Evolutionary conservation across 1,140 invertebrate species (phyloP).

Genomic region (Tetramorium simillimum): DNA sequence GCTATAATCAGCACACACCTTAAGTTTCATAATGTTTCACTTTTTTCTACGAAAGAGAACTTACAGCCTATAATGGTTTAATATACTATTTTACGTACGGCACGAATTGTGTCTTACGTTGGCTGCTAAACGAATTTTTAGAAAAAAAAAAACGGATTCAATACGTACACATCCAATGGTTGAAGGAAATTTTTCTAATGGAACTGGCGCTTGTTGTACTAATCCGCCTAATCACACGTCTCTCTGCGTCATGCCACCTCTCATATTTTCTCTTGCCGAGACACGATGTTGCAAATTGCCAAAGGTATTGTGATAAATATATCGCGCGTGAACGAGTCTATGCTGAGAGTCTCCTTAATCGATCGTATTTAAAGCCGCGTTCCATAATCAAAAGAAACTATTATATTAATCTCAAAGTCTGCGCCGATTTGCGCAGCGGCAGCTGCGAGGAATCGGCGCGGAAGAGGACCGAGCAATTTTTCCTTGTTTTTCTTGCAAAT

Average conservation of each 20-base stretch:
- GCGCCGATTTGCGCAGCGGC: neutral
- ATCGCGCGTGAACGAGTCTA: neutral
- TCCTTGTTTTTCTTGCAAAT: neutral
- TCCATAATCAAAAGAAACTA: neutral
- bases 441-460: neutral
- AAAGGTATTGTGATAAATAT: conserved; percentile 56
- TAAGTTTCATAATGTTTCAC: conserved; percentile 81
- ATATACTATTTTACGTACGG: conserved; percentile 77
- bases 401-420: neutral
- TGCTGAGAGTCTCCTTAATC: neutral
- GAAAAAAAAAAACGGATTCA: conserved; percentile 78
- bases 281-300: conserved; percentile 77
- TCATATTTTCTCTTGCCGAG: conserved; percentile 69
- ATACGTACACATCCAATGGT: conserved; percentile 82
- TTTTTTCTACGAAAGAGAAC: conserved; percentile 79
- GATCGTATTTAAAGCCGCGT: neutral
- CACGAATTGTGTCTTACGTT: conserved; percentile 68
- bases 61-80: conserved; percentile 80
- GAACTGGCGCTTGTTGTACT: conserved; percentile 77
- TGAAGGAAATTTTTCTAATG: conserved; percentile 78
- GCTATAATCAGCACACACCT: conserved; percentile 85
- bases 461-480: neutral
- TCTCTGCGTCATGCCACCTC: conserved; percentile 75
- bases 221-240: conserved; percentile 71
- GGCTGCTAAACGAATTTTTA: conserved; percentile 73